A percentile compares a stretch with the other conserved stretches of the same genome.
Evolutionary conservation across 2,888 invertebrate genomes (phyloP).

Genomic region (Sarcophaga caerulescens): DNA sequence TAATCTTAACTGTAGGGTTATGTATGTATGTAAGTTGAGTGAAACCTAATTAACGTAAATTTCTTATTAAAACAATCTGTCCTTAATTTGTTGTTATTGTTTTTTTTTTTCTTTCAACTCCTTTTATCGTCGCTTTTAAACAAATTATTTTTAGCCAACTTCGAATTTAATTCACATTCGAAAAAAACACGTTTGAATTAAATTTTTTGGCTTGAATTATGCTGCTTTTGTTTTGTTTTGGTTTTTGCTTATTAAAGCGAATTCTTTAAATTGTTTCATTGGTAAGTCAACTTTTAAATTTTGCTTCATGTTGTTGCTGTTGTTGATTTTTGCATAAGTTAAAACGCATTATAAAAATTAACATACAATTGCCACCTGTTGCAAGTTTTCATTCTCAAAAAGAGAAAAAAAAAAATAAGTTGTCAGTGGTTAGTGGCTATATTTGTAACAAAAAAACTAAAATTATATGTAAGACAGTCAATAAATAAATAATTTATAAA

Average conservation of each 20-base stretch:
- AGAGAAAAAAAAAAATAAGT: neutral
- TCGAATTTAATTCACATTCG: too few relatives aligned
- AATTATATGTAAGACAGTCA: neutral
- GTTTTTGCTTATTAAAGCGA: constrained; percentile 34
- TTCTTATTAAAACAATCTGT: too few relatives aligned
- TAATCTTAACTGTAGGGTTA: too few relatives aligned
- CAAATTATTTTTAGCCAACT: too few relatives aligned
- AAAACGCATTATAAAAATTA: constrained; percentile 29
- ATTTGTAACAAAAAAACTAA: neutral
- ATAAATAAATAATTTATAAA: constrained; percentile 2
- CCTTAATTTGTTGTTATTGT: too few relatives aligned
- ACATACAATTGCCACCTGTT: constrained; percentile 34
- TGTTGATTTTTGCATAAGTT: neutral
- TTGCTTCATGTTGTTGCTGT: neutral
- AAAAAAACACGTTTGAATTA: constrained; percentile 6
- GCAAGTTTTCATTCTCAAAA: neutral
- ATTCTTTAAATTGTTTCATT: constrained; percentile 23
- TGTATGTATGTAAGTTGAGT: too few relatives aligned
- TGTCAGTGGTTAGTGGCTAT: neutral
- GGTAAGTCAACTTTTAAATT: neutral
- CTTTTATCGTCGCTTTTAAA: too few relatives aligned
- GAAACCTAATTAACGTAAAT: too few relatives aligned
- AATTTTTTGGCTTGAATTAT: too few relatives aligned
- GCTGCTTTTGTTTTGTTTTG: neutral
- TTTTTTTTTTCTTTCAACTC: too few relatives aligned